Conservation (phyloP, 1,140 invertebrate species). For the Melanaphis sacchari region DNA sequence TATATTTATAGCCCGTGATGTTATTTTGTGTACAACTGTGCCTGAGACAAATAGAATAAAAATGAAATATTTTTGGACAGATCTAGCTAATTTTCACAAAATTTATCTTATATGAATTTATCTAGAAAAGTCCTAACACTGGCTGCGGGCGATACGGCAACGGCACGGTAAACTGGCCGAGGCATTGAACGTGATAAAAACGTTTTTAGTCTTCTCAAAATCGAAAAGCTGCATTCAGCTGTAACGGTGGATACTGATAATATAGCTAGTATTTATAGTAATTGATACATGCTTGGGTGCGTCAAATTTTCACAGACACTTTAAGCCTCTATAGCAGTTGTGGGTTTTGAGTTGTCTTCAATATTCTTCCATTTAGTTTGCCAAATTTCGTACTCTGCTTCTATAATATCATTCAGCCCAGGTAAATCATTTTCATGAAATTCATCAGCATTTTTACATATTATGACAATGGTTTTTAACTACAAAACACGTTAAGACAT, state of each 20-base stretch:
- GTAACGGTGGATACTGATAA: not conserved
- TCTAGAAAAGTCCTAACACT: no score
- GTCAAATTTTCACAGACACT: no score
- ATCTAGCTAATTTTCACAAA: no score
- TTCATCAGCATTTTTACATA: not conserved
- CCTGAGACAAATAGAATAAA: no score
- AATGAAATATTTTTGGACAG: no score
- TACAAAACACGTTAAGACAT: not conserved
- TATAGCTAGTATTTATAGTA: not conserved
- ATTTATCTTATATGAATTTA: no score
- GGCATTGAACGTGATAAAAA: no score
- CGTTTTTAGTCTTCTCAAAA: not conserved
- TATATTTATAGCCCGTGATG: no score
- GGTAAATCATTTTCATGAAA: not conserved
- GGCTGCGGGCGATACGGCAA: no score
- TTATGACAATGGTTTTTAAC: not conserved
- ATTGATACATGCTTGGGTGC: no score
- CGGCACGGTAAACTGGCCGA: no score
- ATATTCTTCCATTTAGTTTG: not conserved
- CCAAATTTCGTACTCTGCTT: slow-evolving; percentile 5
- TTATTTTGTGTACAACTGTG: no score
- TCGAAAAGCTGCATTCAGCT: not conserved
- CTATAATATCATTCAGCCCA: not conserved
- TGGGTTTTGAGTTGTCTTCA: not conserved
- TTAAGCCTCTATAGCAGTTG: not conserved